These are phyloP conservation scores for Machimus rusticus DNA, from an alignment of 2,888 invertebrate species.

Conservation along the genomic window DNA sequence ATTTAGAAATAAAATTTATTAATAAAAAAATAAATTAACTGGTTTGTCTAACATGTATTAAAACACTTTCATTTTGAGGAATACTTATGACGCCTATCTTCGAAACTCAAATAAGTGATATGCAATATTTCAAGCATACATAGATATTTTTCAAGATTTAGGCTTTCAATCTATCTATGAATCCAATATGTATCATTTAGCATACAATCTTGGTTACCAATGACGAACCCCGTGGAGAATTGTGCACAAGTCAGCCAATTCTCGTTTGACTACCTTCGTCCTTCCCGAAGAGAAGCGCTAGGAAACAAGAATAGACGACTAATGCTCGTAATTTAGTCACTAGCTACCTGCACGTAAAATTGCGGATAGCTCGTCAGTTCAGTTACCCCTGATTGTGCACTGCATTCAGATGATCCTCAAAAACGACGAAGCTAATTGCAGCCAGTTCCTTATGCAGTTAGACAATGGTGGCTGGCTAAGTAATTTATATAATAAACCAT, in stretches of 20 bases:
- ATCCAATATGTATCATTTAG: background rate
- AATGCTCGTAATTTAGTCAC: background rate
- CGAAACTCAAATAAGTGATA: too few species aligned
- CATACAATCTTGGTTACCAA: background rate
- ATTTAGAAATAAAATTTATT: too few species aligned
- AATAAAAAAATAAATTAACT: too few species aligned
- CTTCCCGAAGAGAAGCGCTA: background rate
- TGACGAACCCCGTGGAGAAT: background rate
- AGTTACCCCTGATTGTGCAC: conserved; percentile 4
- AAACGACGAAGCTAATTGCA: conserved; percentile 7
- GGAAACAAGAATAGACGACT: background rate
- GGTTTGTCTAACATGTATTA: too few species aligned
- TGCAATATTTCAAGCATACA: too few species aligned
- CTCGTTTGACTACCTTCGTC: background rate
- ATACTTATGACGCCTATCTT: too few species aligned
- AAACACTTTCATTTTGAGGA: too few species aligned
- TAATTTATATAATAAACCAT: conserved; percentile 37
- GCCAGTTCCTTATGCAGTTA: conserved; percentile 24
- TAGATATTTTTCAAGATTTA: too few species aligned
- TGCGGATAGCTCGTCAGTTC: background rate
- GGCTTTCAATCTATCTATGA: background rate
- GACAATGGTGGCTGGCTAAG: conserved; percentile 17
- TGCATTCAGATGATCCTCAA: conserved; percentile 16
- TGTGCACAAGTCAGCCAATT: background rate
- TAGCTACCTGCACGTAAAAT: background rate